A percentile compares a stretch with the other conserved stretches of the same genome.
Evolutionary conservation across 2,113 vertebrate genomes (phyloP).

Genomic region (Microcebus tavaratra): DNA sequence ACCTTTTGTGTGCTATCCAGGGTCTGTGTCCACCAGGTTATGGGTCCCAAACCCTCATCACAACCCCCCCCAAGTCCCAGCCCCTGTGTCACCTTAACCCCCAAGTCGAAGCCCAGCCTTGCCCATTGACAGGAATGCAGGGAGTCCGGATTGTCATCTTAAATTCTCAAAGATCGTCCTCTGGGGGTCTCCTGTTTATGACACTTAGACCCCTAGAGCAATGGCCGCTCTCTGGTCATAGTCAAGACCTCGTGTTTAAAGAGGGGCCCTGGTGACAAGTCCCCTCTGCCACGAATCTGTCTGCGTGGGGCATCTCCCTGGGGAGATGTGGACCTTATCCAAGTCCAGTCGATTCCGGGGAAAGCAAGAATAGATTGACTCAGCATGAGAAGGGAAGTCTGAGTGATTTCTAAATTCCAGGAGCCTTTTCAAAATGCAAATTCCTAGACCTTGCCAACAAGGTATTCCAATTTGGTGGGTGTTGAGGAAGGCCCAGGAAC

Average conservation of each 20-base stretch:
- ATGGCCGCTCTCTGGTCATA: background rate
- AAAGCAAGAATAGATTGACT: background rate
- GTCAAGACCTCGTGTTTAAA: background rate
- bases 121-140: background rate
- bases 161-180: background rate
- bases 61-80: rapidly evolving
- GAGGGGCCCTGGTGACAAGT: background rate
- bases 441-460: background rate
- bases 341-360: background rate
- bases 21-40: no score
- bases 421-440: background rate
- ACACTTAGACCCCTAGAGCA: background rate
- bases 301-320: background rate
- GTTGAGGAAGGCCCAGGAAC: background rate
- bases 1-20: no score
- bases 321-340: rapidly evolving
- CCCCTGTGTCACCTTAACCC: background rate
- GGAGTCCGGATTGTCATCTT: background rate
- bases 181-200: background rate
- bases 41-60: no score
- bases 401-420: background rate
- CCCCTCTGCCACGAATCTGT: background rate
- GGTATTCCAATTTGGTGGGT: background rate
- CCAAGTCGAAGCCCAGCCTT: background rate
- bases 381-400: background rate